phyloP scores from a whole-genome alignment of 1,140 invertebrate species.

The Anthonomus grandis region DNA sequence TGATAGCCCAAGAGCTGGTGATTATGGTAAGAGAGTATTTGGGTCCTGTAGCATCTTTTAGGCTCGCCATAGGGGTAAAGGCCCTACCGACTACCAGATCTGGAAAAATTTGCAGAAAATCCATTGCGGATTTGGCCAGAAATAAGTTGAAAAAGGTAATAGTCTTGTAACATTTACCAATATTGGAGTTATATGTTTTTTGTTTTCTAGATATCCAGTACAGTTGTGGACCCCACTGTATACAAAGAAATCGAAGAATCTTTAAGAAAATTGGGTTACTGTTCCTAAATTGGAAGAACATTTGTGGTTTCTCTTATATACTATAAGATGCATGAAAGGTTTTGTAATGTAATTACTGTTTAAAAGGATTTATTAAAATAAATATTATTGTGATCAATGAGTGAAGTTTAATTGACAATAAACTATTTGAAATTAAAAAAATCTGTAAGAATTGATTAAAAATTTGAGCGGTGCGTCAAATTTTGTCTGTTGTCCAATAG shows the following conservation, averaged over 20 bases:
- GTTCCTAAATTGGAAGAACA: no score
- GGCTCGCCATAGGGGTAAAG: slow-evolving; percentile 69
- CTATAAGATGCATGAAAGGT: no score
- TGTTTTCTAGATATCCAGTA: slow-evolving; percentile 70
- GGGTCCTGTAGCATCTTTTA: slow-evolving; percentile 87
- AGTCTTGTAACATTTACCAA: no score
- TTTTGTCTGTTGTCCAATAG: no score
- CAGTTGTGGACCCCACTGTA: slow-evolving; percentile 83
- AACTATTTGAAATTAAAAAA: no score
- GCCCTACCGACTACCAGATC: slow-evolving; percentile 61
- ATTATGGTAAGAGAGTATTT: slow-evolving; percentile 72
- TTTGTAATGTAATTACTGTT: no score
- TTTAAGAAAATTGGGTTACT: slow-evolving; percentile 68
- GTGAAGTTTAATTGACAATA: no score
- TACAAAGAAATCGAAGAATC: slow-evolving; percentile 72
- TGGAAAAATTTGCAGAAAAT: slow-evolving; percentile 36
- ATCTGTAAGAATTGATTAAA: no score
- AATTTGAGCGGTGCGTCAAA: no score
- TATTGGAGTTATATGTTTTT: background rate
- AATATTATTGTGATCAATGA: no score
- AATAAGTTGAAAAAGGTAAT: slow-evolving; percentile 35
- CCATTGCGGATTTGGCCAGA: slow-evolving; percentile 33
- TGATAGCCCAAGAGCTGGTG: slow-evolving; percentile 65
- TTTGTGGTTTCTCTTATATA: no score
- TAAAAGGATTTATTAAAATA: no score